phyloP scores from a whole-genome alignment of 2,888 invertebrate species.

The Trichopria drosophilae region DNA sequence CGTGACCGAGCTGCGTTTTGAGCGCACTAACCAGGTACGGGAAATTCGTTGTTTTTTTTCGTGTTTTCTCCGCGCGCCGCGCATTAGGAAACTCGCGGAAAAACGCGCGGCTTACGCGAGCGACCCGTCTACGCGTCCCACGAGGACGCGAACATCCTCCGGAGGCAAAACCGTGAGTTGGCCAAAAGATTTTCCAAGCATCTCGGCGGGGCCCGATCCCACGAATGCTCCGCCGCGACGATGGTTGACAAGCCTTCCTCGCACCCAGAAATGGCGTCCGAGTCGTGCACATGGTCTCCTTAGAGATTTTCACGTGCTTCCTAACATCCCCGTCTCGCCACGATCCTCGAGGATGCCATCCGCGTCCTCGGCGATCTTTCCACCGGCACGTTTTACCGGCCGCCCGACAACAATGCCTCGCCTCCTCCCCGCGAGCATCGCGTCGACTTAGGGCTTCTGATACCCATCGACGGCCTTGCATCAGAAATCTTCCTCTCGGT shows the following conservation, averaged over 20 bases:
- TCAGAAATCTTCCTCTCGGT: no score
- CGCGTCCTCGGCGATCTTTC: no score
- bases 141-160: slow-evolving; percentile 40
- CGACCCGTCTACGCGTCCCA: slow-evolving; percentile 39
- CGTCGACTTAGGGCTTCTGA: no score
- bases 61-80: slow-evolving; percentile 47
- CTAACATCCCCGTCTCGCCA: no score
- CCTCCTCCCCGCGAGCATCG: no score
- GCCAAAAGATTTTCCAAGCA: slow-evolving; percentile 41
- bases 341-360: no score
- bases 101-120: slow-evolving; percentile 42
- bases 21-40: slow-evolving; percentile 73
- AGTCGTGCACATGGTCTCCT: slow-evolving; percentile 51
- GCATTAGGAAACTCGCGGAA: slow-evolving; percentile 43
- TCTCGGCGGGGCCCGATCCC: slow-evolving; percentile 37
- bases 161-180: slow-evolving; percentile 45
- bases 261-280: slow-evolving; percentile 52
- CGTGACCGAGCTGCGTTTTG: slow-evolving; percentile 72
- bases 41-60: slow-evolving; percentile 56
- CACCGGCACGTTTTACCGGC: no score
- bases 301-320: no score
- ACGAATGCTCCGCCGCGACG: slow-evolving; percentile 46
- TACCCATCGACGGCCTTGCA: no score
- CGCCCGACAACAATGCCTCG: no score
- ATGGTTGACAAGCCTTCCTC: slow-evolving; percentile 52